These are phyloP conservation scores for Neocrepidodera transversa DNA, from an alignment of 2,888 invertebrate species.

Conservation along the genomic window DNA sequence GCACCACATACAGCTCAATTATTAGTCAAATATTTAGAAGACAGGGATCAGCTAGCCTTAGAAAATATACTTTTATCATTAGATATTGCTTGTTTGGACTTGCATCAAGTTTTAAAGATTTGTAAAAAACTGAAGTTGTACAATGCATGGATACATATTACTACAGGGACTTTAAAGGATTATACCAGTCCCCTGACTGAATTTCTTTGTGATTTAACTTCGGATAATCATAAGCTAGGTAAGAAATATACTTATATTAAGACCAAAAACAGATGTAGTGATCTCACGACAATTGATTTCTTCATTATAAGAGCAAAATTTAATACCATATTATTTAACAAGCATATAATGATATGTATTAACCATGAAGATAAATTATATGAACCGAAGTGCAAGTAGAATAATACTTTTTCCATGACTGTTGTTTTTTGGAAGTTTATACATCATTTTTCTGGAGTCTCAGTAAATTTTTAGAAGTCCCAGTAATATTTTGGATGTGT, in stretches of 20 bases:
- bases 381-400: no score
- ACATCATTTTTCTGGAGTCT: no score
- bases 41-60: slow-evolving; percentile 66
- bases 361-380: no score
- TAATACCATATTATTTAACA: no score
- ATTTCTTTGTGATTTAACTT: slow-evolving; percentile 65
- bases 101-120: slow-evolving; percentile 70
- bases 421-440: no score
- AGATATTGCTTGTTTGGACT: slow-evolving; percentile 76
- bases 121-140: slow-evolving; percentile 68
- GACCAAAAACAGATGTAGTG: no score
- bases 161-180: slow-evolving; percentile 78
- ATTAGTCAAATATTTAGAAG: slow-evolving; percentile 72
- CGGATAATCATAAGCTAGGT: slow-evolving; percentile 63
- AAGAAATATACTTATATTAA: neutral
- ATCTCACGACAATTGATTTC: no score
- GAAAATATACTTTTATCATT: slow-evolving; percentile 77
- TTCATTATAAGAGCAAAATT: neutral
- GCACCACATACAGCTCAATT: slow-evolving; percentile 77
- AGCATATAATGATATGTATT: no score
- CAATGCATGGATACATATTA: slow-evolving; percentile 77
- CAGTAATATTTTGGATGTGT: no score
- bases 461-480: no score
- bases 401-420: no score
- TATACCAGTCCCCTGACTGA: slow-evolving; percentile 78